Base-by-base conservation (phyloP, 1,140 invertebrate species). In the Bombyx mandarina region DNA sequence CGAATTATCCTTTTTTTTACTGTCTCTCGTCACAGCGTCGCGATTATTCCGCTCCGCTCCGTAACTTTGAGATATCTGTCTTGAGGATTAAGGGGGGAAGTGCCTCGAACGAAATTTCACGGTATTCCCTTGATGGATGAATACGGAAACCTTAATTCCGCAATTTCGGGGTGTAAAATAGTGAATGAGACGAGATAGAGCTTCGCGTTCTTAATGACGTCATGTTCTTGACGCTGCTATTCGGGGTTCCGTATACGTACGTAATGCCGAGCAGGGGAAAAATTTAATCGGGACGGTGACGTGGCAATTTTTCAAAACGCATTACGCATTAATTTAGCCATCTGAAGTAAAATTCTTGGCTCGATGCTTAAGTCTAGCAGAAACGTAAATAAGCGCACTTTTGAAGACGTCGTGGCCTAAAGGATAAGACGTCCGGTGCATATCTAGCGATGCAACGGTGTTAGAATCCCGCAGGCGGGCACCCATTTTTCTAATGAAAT, bases 1-100 rank as follows among this genome's bases (percentile, higher is more conserved):
- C 71, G 49, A 51, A 51, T 51, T 51, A 51, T 51, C 5, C 49
- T 51, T 51, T 35, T 51, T 51, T 35, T 51, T 35, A 60, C 51
- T 35, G 8, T 35, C 22, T 7, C 42, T 77, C 72, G 74, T 82
- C 79, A 75, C 73, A 75, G 75, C 71, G 66, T 72, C 65, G 73
- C 76, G 82, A 81, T 86, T 82, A 81, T 81, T 77, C 72, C 73
- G 71, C 73, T 73, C 57, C 70, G 73, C 52, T 71, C 66, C 74
- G 73, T 82, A 75, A 81, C 73, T 86, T 79, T 76, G 71, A 82
- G 82, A 82, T 81, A 82, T 82, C 78, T 77, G 77, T 82, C 77
- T 79, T 78, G 64, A 67, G 79, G 79, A 82, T 85, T 85, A 85
- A 71, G 79, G 73, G 74, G 71, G 70, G 74, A 71, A 71, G 75